Evolutionary conservation across 2,888 invertebrate species (phyloP), one percentile per base, ranked within the genome.

Genomic region (Rhyacophila evoluta): DNA sequence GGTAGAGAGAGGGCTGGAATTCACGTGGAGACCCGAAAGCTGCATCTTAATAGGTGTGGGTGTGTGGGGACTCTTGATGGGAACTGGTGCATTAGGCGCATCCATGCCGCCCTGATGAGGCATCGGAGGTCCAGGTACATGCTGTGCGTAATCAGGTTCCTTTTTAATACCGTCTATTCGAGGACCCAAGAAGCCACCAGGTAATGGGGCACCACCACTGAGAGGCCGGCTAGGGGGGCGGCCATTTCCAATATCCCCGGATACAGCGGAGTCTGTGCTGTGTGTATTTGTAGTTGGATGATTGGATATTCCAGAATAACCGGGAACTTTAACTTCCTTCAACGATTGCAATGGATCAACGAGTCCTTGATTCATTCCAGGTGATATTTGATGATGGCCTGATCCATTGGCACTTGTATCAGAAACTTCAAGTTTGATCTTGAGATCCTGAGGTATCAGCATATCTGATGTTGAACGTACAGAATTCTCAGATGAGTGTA

Each of bases 321-420:
- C 94, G 39, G 94, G 94, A 6, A 95, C 94, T 89, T 95, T 95
- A 0, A 95, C 94, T 86, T 95, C 95, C 85, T 94, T 94, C 6
- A 95, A 87, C 83, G 94, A 94, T 84, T 95, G 95, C 82, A 95
- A 85, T 1, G 95, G 95, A 88, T 95, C 94, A 28, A 91, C 86
- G 75, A 89, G 88, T 78, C 88, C 87, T 81, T 90, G 91, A 70
- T 91, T 89, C 55, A 90, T 89, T 72, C 89, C 88, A 79, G 91
- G 88, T 15, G 84, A 82, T 68, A 83, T 79, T 74, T 81, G 82
- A 41, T 79, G 36, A 74, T 79, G 81, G 75, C 83, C 75, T 77
- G 83, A 73, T 25, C 68, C 72, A 29, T 37, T 77, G 67, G 74
- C 77, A 19, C 77, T 76, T 84, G 89, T 86, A 81, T 90, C 90